A percentile compares a stretch with the other conserved stretches of the same genome.
phyloP scores from a whole-genome alignment of 2,797 vertebrate species.

The Pipistrellus nathusii region DNA sequence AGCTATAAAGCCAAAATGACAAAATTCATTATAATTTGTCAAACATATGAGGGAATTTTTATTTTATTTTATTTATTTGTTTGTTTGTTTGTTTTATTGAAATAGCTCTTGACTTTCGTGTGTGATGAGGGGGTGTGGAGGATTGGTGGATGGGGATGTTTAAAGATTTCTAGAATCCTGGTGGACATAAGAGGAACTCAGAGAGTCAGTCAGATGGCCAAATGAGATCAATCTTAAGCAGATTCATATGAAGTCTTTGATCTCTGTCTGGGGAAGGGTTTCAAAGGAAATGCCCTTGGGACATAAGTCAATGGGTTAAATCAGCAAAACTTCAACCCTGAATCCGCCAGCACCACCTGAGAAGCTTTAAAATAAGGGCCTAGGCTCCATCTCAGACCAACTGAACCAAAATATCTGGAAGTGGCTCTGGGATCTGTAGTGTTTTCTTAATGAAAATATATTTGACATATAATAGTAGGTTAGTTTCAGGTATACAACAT shows the following conservation, averaged over 20 bases:
- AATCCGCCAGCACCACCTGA: not conserved
- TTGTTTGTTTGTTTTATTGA: not conserved
- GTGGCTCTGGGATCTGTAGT: not conserved
- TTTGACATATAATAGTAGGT: not conserved
- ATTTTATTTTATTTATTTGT: too few species aligned
- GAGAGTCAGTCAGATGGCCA: not conserved
- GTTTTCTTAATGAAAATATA: not conserved
- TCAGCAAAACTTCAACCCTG: not conserved
- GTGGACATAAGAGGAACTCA: not conserved
- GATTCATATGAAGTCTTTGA: conserved; percentile 10
- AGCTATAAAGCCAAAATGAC: not conserved
- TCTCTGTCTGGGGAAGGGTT: not conserved
- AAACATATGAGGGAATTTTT: not conserved
- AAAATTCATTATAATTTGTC: conserved; percentile 14
- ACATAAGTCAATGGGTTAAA: not conserved
- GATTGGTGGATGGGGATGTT: not conserved
- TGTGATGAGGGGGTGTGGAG: too few species aligned
- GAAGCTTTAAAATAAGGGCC: not conserved
- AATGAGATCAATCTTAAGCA: not conserved
- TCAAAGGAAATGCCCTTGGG: conserved; percentile 22
- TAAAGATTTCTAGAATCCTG: not conserved
- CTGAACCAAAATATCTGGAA: not conserved
- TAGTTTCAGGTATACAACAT: not conserved
- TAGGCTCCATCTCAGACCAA: not conserved
- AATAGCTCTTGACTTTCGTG: not conserved